Percentiles rank a stretch among this genome's conserved stretches.
phyloP scores from a whole-genome alignment of 1,140 invertebrate species.

The Zaprionus vittiger region DNA sequence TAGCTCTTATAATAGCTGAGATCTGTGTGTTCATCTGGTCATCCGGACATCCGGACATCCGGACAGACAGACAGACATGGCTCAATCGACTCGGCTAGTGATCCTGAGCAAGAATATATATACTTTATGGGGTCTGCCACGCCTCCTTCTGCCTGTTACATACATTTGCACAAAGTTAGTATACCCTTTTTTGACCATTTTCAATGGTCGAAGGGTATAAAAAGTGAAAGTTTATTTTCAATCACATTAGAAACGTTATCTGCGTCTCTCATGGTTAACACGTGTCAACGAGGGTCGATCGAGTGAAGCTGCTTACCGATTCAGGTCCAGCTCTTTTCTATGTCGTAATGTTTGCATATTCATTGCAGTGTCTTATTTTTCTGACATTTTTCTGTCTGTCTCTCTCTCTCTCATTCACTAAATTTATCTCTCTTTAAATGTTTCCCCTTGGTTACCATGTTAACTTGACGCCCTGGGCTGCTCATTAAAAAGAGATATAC shows the following conservation, averaged over 20 bases:
- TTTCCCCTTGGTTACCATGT: neutral
- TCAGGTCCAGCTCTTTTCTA: neutral
- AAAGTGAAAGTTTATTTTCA: slow-evolving; percentile 30
- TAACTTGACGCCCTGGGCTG: neutral
- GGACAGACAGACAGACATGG: too few relatives aligned
- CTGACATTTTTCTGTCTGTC: neutral
- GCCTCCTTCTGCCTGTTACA: too few relatives aligned
- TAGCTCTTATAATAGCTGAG: too few relatives aligned
- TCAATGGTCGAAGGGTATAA: too few relatives aligned
- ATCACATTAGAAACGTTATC: neutral
- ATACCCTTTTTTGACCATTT: too few relatives aligned
- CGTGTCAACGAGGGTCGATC: slow-evolving; percentile 12
- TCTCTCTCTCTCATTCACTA: neutral
- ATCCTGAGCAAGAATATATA: too few relatives aligned
- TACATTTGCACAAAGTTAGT: too few relatives aligned
- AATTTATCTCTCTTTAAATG: neutral
- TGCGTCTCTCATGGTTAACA: neutral
- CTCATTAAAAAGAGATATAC: slow-evolving; percentile 4
- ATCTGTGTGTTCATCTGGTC: too few relatives aligned
- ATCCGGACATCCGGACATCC: too few relatives aligned
- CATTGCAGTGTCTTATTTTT: slow-evolving; percentile 1
- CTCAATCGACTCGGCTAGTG: too few relatives aligned
- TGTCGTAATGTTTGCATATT: neutral
- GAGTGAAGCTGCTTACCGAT: slow-evolving; percentile 2
- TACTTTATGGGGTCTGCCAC: too few relatives aligned